Evolutionary conservation across 2,113 vertebrate genomes (phyloP).

Genomic region (Odontophorus gujanensis): DNA sequence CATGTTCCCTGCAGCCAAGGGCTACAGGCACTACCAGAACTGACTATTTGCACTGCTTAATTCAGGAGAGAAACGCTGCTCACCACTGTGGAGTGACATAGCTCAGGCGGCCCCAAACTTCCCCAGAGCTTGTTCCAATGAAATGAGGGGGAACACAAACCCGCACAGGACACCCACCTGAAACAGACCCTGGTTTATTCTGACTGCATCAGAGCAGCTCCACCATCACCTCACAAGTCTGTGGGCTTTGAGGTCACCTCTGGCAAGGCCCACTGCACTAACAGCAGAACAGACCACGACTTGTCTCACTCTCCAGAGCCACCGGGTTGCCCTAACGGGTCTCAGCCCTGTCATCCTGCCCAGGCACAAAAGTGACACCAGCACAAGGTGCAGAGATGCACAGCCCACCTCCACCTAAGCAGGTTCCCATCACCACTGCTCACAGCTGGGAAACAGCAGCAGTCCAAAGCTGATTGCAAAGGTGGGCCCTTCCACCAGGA

Average conservation of each 20-base stretch:
- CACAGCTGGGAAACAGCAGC: background rate
- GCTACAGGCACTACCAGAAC: background rate
- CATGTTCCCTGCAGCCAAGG: fast-evolving
- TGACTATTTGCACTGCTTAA: fast-evolving
- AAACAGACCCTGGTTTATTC: fast-evolving
- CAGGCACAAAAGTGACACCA: background rate
- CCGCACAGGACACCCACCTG: background rate
- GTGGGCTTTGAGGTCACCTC: background rate
- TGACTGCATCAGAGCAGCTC: background rate
- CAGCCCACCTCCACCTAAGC: background rate
- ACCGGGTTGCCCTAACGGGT: background rate
- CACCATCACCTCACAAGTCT: background rate
- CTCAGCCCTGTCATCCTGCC: background rate
- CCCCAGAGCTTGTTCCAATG: background rate
- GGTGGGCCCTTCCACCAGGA: background rate
- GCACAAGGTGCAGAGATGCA: fast-evolving
- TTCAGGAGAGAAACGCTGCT: background rate
- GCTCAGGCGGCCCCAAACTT: fast-evolving
- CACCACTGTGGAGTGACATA: fast-evolving
- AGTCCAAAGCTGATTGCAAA: background rate
- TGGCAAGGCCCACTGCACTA: background rate
- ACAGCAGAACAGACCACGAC: background rate
- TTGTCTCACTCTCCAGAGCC: background rate
- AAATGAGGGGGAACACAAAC: background rate
- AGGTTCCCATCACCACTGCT: background rate